phyloP scores from a whole-genome alignment of 2,888 invertebrate species.

The Heteromyza rotundicornis region DNA sequence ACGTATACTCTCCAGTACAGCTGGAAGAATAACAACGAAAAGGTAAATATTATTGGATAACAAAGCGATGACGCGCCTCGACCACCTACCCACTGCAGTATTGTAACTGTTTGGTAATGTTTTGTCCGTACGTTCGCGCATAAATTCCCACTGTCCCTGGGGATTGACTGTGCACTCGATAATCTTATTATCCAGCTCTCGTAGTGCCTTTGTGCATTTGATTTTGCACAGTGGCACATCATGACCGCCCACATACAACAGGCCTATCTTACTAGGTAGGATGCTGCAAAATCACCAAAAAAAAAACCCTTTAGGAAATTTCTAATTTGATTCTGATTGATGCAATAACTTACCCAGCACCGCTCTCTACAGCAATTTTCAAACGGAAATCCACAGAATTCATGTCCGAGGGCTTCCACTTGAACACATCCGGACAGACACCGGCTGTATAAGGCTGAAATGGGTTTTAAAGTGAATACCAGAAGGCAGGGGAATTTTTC shows the following conservation, averaged over 20 bases:
- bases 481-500: too few species aligned
- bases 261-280: constrained; percentile 72
- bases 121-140: constrained; percentile 96
- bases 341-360: constrained; percentile 69
- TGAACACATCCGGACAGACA: constrained; percentile 82
- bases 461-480: too few species aligned
- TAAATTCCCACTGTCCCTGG: constrained; percentile 81
- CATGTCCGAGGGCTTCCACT: constrained; percentile 95
- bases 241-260: constrained; percentile 79
- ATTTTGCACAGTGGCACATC: constrained; percentile 75
- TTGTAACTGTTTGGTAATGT: constrained; percentile 88
- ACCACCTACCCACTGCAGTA: constrained; percentile 77
- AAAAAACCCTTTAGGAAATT: too few species aligned
- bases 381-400: constrained; percentile 97
- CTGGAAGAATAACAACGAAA: constrained; percentile 63
- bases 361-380: constrained; percentile 76
- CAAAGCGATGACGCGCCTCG: neutral
- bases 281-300: constrained; percentile 65
- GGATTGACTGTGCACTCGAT: constrained; percentile 90
- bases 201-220: constrained; percentile 79
- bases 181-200: constrained; percentile 88
- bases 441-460: constrained; percentile 82
- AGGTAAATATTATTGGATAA: too few species aligned
- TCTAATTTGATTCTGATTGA: neutral
- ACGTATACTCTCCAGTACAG: constrained; percentile 82